Conservation (phyloP, 2,113 vertebrate species). For the Geococcyx californianus region DNA sequence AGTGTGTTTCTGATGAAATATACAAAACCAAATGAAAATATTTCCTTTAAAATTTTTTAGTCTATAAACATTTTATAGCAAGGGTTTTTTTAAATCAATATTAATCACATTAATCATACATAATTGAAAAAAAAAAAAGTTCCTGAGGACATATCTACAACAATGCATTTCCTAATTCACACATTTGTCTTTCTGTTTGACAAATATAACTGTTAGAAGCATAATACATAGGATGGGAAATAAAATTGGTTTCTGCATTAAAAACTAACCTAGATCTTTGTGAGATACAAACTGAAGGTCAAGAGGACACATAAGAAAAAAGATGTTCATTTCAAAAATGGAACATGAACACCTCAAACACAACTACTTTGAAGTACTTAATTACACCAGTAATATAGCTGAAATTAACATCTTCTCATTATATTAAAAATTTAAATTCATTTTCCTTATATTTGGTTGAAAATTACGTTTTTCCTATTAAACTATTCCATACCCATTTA, state of each 20-base stretch:
- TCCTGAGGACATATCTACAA: background rate
- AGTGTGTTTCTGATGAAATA: background rate
- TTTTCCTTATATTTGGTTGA: background rate
- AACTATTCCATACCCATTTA: background rate
- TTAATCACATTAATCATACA: background rate
- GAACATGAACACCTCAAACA: background rate
- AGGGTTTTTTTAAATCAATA: background rate
- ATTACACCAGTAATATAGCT: background rate
- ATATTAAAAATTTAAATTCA: background rate
- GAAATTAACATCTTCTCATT: background rate
- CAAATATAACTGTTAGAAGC: background rate
- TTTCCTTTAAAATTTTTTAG: background rate
- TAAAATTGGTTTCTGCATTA: background rate
- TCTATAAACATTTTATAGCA: background rate
- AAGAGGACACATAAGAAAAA: background rate
- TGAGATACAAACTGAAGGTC: background rate
- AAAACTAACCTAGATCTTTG: background rate
- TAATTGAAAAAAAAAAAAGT: background rate
- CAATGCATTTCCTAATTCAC: background rate
- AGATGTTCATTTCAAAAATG: background rate
- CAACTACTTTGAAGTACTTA: background rate
- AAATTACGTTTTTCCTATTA: background rate
- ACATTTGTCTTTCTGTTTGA: background rate
- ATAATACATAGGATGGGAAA: background rate
- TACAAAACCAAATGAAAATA: background rate